Base-by-base conservation (phyloP, 2,888 invertebrate species). In the Chrysomela aeneicollis region DNA sequence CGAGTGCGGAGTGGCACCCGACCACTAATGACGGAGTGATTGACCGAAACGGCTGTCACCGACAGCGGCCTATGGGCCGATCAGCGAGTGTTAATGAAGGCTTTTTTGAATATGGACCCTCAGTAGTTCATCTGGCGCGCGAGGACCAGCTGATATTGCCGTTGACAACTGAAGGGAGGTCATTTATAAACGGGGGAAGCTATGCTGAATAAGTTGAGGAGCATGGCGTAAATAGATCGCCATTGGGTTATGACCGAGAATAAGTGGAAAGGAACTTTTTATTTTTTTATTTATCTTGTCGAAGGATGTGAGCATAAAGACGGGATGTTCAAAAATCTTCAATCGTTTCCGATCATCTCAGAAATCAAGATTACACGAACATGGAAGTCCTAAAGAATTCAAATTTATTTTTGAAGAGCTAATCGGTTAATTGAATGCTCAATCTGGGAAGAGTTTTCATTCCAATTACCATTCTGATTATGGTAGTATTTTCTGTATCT, bases 11-110 rank as follows among this genome's bases (percentile, higher is more conserved):
- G 53, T 62, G 51, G 47, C 47, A 21, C 51, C 52, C 58, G 46
- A 59, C 50, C 65, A 59, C 65, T 69, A 80, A 81, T 80, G 80
- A 79, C 74, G 74, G 72, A 79, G 80, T 81, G 81, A 81, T 81
- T 80, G 81, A 80, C 80, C 78, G 79, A 73, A 74, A 75, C 73
- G 73, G 71, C 80, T 82, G 82, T 73, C 74, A 71, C 73, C 79
- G 81, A 81, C 82, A 82, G 82, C 81, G 72, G 42, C n/a, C 42
- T 15, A 80, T 80, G 81, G 75, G 81, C 82, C 82, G 81, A 82
- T 82, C 82, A 80, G 79, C 79, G 78, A 80, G 81, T 82, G 81
- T 79, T 82, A 82, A 82, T 82, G 82, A 82, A 82, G 82, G 78
- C 79, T 81, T 81, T 82, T 81, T 82, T 81, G 77, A 77, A 79